Percentiles rank a stretch among this genome's conserved stretches.
phyloP scores from a whole-genome alignment of 37 sponge, comb jelly and placozoan species.

The Amphimedon queenslandica region DNA sequence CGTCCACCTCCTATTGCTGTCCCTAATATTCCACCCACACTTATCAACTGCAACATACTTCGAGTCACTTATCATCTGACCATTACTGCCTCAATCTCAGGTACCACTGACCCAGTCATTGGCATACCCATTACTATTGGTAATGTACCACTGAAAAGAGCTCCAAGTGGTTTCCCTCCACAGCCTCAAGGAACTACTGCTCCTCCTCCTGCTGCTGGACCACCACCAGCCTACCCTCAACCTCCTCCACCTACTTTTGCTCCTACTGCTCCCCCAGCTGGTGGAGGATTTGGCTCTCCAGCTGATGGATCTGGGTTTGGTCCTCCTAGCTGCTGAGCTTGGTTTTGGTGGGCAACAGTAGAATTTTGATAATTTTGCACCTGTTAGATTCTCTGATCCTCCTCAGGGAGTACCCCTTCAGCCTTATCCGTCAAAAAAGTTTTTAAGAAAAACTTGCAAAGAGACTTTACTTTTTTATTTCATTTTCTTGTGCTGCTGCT shows the following conservation, averaged over 20 bases:
- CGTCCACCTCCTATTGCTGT: constrained; percentile 8
- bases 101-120: constrained; percentile 13
- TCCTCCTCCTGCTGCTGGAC: background rate
- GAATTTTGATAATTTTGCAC: too few relatives aligned
- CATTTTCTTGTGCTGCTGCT: too few relatives aligned
- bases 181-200: background rate
- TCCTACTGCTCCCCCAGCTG: background rate
- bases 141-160: constrained; percentile 15
- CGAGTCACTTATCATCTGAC: constrained; percentile 13
- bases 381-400: too few relatives aligned
- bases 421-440: too few relatives aligned
- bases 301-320: too few relatives aligned
- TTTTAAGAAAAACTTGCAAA: too few relatives aligned
- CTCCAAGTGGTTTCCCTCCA: background rate
- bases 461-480: too few relatives aligned
- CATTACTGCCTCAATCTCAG: constrained; percentile 25
- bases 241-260: background rate
- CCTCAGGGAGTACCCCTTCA: background rate
- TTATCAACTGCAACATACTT: constrained; percentile 21
- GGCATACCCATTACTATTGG: constrained; percentile 38
- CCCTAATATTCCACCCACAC: constrained; percentile 19
- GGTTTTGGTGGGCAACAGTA: too few relatives aligned
- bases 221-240: background rate
- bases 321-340: too few relatives aligned
- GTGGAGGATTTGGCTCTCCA: background rate